These are phyloP conservation scores for Philaethria dido DNA, from an alignment of 2,888 invertebrate genomes.

Conservation along the genomic window DNA sequence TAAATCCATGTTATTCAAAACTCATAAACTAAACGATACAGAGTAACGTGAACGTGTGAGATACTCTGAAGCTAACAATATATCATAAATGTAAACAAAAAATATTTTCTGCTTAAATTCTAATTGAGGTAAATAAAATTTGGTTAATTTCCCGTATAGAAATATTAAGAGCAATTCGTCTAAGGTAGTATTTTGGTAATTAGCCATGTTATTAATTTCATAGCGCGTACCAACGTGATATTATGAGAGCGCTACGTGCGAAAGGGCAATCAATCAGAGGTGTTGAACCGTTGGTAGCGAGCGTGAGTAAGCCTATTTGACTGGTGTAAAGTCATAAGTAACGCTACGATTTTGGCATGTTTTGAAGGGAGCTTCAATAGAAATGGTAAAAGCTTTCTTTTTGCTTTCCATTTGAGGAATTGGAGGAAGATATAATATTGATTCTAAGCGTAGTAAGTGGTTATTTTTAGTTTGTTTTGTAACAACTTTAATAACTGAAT, in stretches of 20 bases:
- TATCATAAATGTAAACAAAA: no score
- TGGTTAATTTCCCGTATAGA: not conserved
- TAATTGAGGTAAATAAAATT: not conserved
- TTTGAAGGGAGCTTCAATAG: conserved; percentile 24
- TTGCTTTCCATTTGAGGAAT: conserved; percentile 4
- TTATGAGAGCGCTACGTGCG: conserved; percentile 49
- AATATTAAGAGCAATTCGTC: conserved; percentile 2
- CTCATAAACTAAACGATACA: no score
- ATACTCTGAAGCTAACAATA: no score
- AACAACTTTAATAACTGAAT: no score
- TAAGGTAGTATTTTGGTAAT: conserved; percentile 22
- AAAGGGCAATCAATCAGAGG: conserved; percentile 56
- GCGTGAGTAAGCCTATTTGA: conserved; percentile 46
- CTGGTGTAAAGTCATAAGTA: conserved; percentile 49
- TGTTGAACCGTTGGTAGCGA: conserved; percentile 43
- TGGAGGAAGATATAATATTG: not conserved
- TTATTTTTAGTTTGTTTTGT: not conserved
- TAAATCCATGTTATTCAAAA: no score
- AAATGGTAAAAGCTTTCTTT: conserved; percentile 18
- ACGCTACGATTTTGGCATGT: conserved; percentile 40
- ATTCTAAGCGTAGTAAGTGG: not conserved
- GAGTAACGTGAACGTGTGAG: no score
- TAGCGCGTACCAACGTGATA: conserved; percentile 24
- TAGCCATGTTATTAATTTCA: conserved; percentile 36
- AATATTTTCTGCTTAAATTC: not conserved